Conservation (phyloP, 1,140 invertebrate species). For the Pseudachorutes palmiensis region DNA sequence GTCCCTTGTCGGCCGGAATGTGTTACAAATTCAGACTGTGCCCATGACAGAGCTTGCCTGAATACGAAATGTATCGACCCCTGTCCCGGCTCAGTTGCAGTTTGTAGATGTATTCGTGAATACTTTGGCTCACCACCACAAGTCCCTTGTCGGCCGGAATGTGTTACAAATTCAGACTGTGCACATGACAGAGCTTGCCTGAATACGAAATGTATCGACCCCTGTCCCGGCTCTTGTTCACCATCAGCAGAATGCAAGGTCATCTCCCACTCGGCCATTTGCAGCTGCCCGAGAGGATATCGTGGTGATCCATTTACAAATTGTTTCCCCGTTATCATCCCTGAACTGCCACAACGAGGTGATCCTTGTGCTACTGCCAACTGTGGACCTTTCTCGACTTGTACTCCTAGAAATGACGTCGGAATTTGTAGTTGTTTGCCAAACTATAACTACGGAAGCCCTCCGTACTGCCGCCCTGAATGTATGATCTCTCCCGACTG, state of each 20-base stretch:
- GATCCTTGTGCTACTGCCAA: slow-evolving; percentile 43
- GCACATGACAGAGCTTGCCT: slow-evolving; percentile 36
- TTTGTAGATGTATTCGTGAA: slow-evolving; percentile 59
- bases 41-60: slow-evolving; percentile 36
- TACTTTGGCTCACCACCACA: slow-evolving; percentile 54
- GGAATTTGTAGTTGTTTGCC: slow-evolving; percentile 48
- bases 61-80: slow-evolving; percentile 59
- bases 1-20: slow-evolving; percentile 58
- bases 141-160: slow-evolving; percentile 56
- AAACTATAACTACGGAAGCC: slow-evolving; percentile 42
- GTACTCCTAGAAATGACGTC: slow-evolving; percentile 41
- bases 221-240: slow-evolving; percentile 63
- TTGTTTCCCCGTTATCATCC: slow-evolving; percentile 42
- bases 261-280: slow-evolving; percentile 63
- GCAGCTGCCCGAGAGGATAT: slow-evolving; percentile 55
- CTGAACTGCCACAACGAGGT: slow-evolving; percentile 18
- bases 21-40: slow-evolving; percentile 49
- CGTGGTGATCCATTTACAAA: slow-evolving; percentile 69
- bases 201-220: slow-evolving; percentile 57
- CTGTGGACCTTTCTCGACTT: slow-evolving; percentile 61
- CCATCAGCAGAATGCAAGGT: slow-evolving; percentile 62
- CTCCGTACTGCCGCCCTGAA: slow-evolving; percentile 44
- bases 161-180: slow-evolving; percentile 52
- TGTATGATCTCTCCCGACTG: slow-evolving; percentile 58
- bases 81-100: slow-evolving; percentile 60